Evolutionary conservation across 2,888 invertebrate species (phyloP).

Genomic region (Dicycla oo): DNA sequence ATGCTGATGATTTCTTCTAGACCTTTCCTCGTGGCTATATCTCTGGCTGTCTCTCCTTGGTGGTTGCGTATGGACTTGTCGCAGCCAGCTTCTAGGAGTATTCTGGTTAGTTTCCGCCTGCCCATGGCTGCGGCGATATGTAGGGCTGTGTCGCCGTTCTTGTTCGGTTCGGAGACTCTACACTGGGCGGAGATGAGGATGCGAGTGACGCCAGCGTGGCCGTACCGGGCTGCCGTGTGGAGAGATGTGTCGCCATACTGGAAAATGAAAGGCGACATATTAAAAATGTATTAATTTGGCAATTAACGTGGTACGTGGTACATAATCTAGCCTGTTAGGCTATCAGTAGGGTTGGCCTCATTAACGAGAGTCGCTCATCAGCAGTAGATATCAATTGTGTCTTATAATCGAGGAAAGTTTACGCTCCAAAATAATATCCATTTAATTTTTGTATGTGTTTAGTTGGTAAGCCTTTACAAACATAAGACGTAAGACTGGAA

Average conservation of each 20-base stretch:
- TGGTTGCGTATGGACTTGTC: conserved; percentile 93
- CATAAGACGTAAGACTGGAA: no score
- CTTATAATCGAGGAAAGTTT: not conserved
- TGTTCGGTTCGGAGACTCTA: conserved; percentile 96
- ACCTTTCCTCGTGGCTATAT: conserved; percentile 97
- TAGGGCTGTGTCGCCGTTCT: conserved; percentile 98
- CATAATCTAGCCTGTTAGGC: not conserved
- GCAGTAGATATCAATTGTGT: not conserved
- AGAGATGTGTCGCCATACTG: conserved; percentile 98
- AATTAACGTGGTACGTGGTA: not conserved
- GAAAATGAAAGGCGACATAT: conserved; percentile 58
- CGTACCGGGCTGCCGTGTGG: conserved; percentile 98
- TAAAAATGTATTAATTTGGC: not conserved
- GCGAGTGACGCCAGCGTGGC: conserved; percentile 98
- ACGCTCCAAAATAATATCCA: not conserved
- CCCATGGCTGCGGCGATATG: conserved; percentile 99
- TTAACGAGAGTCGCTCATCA: not conserved
- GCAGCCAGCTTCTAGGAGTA: conserved; percentile 96
- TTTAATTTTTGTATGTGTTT: not conserved
- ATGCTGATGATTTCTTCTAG: conserved; percentile 96
- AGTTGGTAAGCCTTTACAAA: not conserved
- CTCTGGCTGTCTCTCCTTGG: conserved; percentile 96
- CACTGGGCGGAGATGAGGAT: conserved; percentile 98
- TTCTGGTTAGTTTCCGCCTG: conserved; percentile 96
- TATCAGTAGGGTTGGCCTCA: not conserved